A percentile compares a stretch with the other conserved stretches of the same genome.
These are phyloP conservation scores for Cynaeus angustus DNA, from an alignment of 2,888 invertebrate species.

Conservation along the genomic window DNA sequence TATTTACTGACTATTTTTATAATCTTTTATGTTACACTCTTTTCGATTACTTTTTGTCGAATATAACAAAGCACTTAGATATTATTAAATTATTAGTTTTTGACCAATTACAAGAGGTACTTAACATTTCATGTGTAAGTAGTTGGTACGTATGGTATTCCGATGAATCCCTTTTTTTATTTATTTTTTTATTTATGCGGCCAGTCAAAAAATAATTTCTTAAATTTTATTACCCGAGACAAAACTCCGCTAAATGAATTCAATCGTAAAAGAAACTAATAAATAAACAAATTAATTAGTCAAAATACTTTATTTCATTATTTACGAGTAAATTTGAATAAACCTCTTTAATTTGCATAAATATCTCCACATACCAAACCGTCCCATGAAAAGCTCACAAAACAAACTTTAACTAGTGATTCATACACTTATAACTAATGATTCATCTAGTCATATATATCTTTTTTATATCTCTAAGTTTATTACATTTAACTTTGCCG, in stretches of 20 bases:
- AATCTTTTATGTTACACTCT: too few relatives aligned
- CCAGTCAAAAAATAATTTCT: too few relatives aligned
- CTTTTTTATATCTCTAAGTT: neutral
- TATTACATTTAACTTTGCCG: slow-evolving; percentile 8
- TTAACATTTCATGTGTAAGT: too few relatives aligned
- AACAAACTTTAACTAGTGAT: slow-evolving; percentile 8
- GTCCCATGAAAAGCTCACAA: neutral
- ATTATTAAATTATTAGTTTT: too few relatives aligned
- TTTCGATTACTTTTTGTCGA: too few relatives aligned
- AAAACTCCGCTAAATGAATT: neutral
- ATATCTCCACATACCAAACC: neutral
- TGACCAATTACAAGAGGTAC: too few relatives aligned
- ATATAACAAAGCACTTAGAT: too few relatives aligned
- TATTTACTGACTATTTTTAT: too few relatives aligned
- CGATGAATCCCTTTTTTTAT: too few relatives aligned
- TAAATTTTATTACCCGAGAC: too few relatives aligned
- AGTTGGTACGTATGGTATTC: too few relatives aligned
- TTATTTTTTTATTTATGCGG: too few relatives aligned
- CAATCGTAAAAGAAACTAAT: neutral
- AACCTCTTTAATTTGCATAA: neutral
- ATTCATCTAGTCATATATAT: slow-evolving; percentile 5
- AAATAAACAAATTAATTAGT: neutral
- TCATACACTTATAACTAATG: slow-evolving; percentile 6
- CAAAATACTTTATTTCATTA: neutral
- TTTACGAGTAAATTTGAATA: slow-evolving; percentile 2